These are phyloP conservation scores for Tuta absoluta DNA, from an alignment of 2,888 invertebrate species.

Conservation along the genomic window DNA sequence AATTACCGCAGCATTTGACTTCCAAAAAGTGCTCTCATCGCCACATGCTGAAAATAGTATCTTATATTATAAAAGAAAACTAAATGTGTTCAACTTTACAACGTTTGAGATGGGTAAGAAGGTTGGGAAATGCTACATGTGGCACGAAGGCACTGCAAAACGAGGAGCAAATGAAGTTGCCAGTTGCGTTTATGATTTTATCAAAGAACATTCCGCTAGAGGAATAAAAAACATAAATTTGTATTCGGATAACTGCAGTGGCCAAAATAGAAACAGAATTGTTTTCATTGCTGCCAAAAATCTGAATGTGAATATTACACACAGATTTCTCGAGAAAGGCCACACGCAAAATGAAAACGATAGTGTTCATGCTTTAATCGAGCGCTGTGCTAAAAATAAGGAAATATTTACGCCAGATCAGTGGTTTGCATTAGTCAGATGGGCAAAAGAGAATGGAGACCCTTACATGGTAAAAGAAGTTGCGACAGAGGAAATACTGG, in stretches of 20 bases:
- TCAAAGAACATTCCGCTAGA: conserved; percentile 21
- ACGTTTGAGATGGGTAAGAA: conserved; percentile 25
- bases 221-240: conserved; percentile 15
- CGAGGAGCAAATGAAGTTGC: conserved; percentile 26
- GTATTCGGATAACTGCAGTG: conserved; percentile 26
- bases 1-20: conserved; percentile 24
- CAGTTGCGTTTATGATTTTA: conserved; percentile 26
- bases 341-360: conserved; percentile 24
- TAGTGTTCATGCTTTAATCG: conserved; percentile 27
- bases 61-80: conserved; percentile 30
- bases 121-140: conserved; percentile 25
- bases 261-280: conserved; percentile 27
- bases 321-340: conserved; percentile 21
- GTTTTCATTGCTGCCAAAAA: conserved; percentile 24
- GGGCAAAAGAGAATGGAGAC: conserved; percentile 25
- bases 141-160: conserved; percentile 26
- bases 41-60: conserved; percentile 23
- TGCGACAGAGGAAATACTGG: conserved; percentile 10
- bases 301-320: conserved; percentile 19
- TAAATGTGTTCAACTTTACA: conserved; percentile 27
- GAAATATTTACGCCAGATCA: conserved; percentile 26
- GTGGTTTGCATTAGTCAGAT: conserved; percentile 23
- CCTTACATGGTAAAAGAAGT: conserved; percentile 23
- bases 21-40: conserved; percentile 27
- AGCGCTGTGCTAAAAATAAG: conserved; percentile 24